These are phyloP conservation scores for Heloderma charlesbogerti DNA, from an alignment of 2,113 vertebrate species.

Conservation along the genomic window DNA sequence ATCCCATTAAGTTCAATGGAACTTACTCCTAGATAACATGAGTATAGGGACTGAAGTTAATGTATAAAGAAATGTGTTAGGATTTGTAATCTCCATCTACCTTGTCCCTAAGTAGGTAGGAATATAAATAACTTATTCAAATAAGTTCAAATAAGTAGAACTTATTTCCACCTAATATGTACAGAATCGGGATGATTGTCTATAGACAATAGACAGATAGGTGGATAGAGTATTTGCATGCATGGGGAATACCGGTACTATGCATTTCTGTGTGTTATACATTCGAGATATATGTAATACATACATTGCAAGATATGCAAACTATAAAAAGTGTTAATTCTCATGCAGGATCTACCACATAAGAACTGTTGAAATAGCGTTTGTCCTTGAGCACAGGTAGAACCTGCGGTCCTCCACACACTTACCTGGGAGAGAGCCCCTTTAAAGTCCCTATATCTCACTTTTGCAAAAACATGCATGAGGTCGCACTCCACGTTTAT, in stretches of 20 bases:
- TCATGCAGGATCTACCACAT: neutral
- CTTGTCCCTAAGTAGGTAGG: too few species aligned
- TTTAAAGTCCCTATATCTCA: neutral
- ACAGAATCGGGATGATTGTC: too few species aligned
- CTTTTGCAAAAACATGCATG: neutral
- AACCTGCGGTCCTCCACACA: neutral
- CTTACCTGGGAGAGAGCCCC: neutral
- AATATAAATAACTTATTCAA: too few species aligned
- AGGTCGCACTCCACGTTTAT: too few species aligned
- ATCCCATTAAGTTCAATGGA: neutral
- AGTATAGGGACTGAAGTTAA: neutral
- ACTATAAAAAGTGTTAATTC: neutral
- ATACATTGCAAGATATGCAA: neutral
- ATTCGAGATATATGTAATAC: neutral
- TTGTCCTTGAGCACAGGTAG: too few species aligned
- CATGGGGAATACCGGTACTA: neutral
- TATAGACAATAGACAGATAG: too few species aligned
- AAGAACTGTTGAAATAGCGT: neutral
- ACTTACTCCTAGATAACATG: neutral
- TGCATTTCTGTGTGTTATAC: neutral
- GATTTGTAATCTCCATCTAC: neutral
- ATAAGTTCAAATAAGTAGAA: neutral
- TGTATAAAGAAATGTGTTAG: neutral
- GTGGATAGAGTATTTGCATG: too few species aligned
- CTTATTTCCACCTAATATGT: too few species aligned